Evolutionary conservation across 53 echinoderm and acorn worm genomes (phyloP), one percentile per base, ranked within the genome.

Genomic region (Actinopyga echinites): DNA sequence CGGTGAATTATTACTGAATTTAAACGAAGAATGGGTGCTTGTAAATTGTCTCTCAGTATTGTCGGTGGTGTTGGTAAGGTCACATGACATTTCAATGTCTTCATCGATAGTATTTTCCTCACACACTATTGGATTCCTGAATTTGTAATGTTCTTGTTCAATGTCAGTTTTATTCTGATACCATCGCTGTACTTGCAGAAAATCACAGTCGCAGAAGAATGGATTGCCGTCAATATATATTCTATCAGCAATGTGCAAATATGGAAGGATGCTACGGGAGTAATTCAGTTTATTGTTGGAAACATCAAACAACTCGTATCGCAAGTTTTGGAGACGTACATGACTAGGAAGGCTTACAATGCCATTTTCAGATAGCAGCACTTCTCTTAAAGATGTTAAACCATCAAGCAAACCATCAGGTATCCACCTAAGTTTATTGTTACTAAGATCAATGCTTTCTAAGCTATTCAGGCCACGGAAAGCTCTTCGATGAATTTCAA

Each of bases 131-230:
- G 13, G 49, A 49, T 49, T 49, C 15, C 15, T 13, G 49, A 49
- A 1, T 49, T 49, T 3, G 17, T 49, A 49, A 49, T 49, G 49
- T 49, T 49, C 15, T 49, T 17, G 49, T 49, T 49, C 17, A 17
- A 15, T 1, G 13, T 49, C 5, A 21, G 69, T 42, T 69, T 71
- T 40, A 44, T 71, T 40, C 42, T 25, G 8, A 22, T 24, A 71
- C 19, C 42, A 20, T 43, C n/a, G 21, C 9, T 71, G 71, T 43
- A 71, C 23, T 5, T 35, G 21, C 24, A 43, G 37, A 40, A 71
- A 71, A 20, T 40, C 71, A 71, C 71, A 71, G 42, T 71, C 71
- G 40, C 71, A 71, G 7, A 71, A 1, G 9, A 71, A 71, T 1
- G 40, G 71, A 40, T 71, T 71, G 0, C 44, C 71, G 8, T 44